phyloP scores from a whole-genome alignment of 2,113 vertebrate genomes.

The Cynopterus brachyotis region DNA sequence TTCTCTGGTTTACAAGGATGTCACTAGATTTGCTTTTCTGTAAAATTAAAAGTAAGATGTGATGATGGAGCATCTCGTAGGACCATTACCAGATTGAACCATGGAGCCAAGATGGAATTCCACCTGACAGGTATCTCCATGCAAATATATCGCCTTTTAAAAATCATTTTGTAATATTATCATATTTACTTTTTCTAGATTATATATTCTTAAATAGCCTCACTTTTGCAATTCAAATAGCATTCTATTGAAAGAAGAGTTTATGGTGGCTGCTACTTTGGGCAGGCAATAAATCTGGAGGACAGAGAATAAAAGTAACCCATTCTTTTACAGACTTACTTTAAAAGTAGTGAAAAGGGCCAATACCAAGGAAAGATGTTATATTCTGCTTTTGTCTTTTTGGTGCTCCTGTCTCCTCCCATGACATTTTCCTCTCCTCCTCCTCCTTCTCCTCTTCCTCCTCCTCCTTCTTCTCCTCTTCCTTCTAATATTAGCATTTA shows the following conservation, averaged over 20 bases:
- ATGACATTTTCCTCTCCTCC: neutral
- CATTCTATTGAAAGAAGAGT: neutral
- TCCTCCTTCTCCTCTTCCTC: neutral
- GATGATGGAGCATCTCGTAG: neutral
- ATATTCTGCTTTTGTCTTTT: neutral
- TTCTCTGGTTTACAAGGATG: neutral
- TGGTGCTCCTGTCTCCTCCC: neutral
- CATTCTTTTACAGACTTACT: neutral
- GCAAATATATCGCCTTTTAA: neutral
- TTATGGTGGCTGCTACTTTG: neutral
- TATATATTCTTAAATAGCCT: neutral
- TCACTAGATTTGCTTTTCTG: neutral
- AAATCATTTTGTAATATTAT: neutral
- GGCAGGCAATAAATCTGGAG: neutral
- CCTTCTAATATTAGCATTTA: neutral
- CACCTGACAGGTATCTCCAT: neutral
- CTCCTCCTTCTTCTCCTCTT: too few species aligned
- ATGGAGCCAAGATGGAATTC: neutral
- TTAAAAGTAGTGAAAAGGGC: neutral
- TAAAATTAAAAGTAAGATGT: neutral
- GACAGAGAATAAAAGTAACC: neutral
- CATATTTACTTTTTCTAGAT: slow-evolving; percentile 17
- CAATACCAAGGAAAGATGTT: neutral
- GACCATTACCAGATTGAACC: neutral
- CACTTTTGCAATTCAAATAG: slow-evolving; percentile 57